Evolutionary conservation across 2,797 vertebrate genomes (phyloP).

Genomic region (Falco berigora): DNA sequence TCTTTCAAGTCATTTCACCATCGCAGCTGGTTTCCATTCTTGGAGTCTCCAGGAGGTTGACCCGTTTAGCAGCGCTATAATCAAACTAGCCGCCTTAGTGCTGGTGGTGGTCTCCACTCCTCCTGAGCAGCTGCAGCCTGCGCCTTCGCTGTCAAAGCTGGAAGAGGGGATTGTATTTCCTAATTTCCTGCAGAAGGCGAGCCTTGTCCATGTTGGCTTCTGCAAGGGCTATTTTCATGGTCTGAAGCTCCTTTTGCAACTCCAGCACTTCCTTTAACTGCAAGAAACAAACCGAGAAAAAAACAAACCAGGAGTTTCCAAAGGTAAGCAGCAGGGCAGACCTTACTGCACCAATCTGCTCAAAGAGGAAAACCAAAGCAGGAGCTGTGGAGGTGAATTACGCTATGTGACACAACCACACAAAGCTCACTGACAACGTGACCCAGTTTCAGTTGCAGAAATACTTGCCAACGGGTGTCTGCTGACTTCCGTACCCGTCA

Average conservation of each 20-base stretch:
- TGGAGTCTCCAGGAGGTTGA: background rate
- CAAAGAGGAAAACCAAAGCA: background rate
- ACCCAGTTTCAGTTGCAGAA: background rate
- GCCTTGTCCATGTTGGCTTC: slow-evolving; percentile 82
- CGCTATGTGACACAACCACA: background rate
- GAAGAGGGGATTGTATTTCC: slow-evolving; percentile 88
- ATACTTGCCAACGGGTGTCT: background rate
- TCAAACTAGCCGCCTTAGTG: background rate
- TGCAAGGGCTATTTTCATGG: slow-evolving; percentile 77
- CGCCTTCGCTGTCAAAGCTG: slow-evolving; percentile 73
- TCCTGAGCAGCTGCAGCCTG: slow-evolving; percentile 14
- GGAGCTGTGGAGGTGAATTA: background rate
- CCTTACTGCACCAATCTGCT: background rate
- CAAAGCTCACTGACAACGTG: background rate
- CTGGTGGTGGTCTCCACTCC: slow-evolving; percentile 59
- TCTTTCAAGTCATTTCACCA: background rate
- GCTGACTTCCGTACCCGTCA: background rate
- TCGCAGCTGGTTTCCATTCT: background rate
- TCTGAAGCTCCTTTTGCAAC: slow-evolving; percentile 78
- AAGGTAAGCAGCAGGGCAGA: background rate
- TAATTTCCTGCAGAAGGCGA: slow-evolving; percentile 87
- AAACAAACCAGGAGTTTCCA: background rate
- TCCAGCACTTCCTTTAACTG: slow-evolving; percentile 65
- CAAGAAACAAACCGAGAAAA: background rate
- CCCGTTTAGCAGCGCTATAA: background rate